Evolutionary conservation across 2,113 vertebrate species (phyloP).

Genomic region (Psephotus haematonotus): DNA sequence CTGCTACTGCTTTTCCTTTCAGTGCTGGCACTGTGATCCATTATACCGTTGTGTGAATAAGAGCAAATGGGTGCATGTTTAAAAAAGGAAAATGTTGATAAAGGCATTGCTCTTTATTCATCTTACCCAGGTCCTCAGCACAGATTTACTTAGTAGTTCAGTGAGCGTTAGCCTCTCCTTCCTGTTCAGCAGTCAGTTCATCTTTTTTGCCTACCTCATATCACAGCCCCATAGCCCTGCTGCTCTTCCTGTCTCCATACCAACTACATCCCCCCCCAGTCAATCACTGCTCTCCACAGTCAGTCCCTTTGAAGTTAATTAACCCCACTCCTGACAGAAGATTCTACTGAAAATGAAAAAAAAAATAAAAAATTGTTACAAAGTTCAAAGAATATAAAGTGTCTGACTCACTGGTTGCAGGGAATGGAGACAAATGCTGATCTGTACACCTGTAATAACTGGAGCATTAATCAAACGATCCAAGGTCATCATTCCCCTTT

Average conservation of each 20-base stretch:
- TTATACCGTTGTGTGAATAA: background rate
- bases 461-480: background rate
- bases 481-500: background rate
- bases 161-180: background rate
- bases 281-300: background rate
- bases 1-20: background rate
- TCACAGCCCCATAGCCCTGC: background rate
- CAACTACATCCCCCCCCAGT: background rate
- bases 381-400: background rate
- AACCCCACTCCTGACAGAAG: background rate
- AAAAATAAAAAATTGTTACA: background rate
- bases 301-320: background rate
- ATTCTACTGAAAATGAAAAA: background rate
- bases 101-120: background rate
- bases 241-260: background rate
- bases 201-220: background rate
- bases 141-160: background rate
- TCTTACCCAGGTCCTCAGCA: background rate
- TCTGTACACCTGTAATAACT: background rate
- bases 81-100: background rate
- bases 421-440: background rate
- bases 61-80: background rate
- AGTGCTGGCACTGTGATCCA: background rate
- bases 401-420: background rate
- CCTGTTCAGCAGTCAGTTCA: background rate